A percentile compares a stretch with the other conserved stretches of the same genome.
These are phyloP conservation scores for Nothobranchius kuhntae DNA, from an alignment of 2,113 vertebrate genomes.

Conservation along the genomic window DNA sequence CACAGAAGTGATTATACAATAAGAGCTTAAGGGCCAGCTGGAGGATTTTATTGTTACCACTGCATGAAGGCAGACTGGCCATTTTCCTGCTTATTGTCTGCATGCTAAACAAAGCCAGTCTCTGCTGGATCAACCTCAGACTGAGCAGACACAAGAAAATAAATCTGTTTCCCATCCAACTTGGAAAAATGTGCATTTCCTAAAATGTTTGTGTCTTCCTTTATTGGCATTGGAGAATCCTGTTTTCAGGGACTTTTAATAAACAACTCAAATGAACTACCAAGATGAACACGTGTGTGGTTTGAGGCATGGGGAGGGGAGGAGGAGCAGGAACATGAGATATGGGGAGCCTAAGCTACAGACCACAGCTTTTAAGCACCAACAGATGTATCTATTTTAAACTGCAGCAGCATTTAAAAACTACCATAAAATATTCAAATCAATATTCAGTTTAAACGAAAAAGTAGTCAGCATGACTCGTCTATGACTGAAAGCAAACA, in stretches of 20 bases:
- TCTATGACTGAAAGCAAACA: constrained; percentile 39
- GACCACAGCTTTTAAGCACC: background rate
- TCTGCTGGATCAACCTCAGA: background rate
- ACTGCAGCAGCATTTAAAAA: constrained; percentile 27
- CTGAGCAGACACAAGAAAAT: background rate
- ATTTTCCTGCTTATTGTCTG: background rate
- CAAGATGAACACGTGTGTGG: background rate
- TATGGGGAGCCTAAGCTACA: too few species aligned
- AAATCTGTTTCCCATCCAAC: background rate
- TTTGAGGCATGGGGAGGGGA: too few species aligned
- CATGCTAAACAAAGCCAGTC: background rate
- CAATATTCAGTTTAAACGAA: constrained; percentile 25
- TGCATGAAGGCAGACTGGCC: background rate
- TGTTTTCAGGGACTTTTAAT: background rate
- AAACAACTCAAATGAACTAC: background rate
- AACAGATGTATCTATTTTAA: constrained; percentile 40
- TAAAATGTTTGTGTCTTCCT: background rate
- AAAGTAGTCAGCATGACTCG: constrained; percentile 36
- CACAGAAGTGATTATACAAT: constrained; percentile 1
- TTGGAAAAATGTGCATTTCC: background rate
- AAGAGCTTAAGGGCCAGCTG: background rate
- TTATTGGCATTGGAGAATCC: background rate
- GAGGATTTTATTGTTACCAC: background rate
- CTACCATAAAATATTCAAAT: constrained; percentile 30
- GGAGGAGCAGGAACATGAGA: too few species aligned